Conservation (phyloP, 2,113 vertebrate species). For the Calonectris borealis region DNA sequence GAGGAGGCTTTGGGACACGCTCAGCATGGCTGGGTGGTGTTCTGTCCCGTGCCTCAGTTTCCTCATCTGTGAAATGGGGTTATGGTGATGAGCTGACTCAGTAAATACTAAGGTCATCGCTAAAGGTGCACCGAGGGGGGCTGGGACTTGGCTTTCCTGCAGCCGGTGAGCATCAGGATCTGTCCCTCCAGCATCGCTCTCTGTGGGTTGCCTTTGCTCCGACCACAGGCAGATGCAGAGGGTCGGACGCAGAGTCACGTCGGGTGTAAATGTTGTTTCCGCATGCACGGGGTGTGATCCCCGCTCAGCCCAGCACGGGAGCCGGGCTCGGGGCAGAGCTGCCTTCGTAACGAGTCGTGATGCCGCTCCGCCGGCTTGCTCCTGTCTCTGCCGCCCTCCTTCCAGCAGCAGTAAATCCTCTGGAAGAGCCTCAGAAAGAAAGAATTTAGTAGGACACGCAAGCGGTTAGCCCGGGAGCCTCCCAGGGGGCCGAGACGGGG, state of each 20-base stretch:
- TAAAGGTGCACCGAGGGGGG: neutral
- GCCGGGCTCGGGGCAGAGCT: fast-evolving
- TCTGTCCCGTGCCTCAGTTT: neutral
- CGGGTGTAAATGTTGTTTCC: neutral
- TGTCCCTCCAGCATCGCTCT: fast-evolving
- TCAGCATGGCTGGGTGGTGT: neutral
- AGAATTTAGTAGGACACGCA: neutral
- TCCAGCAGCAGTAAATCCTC: neutral
- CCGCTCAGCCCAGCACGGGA: neutral
- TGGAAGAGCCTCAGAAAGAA: neutral
- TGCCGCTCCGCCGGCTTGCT: neutral
- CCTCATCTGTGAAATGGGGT: neutral
- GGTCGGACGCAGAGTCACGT: fast-evolving
- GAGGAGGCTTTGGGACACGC: neutral
- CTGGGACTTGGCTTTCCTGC: neutral
- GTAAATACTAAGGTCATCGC: neutral
- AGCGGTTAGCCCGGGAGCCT: neutral
- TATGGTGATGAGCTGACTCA: neutral
- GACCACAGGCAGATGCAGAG: neutral
- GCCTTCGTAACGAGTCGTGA: fast-evolving
- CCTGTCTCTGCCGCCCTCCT: neutral
- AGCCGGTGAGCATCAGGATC: neutral
- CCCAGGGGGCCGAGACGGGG: fast-evolving
- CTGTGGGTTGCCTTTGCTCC: fast-evolving
- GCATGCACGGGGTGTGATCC: fast-evolving